These are phyloP conservation scores for Chaetodon trifasciatus DNA, from an alignment of 2,797 vertebrate species.

Conservation along the genomic window DNA sequence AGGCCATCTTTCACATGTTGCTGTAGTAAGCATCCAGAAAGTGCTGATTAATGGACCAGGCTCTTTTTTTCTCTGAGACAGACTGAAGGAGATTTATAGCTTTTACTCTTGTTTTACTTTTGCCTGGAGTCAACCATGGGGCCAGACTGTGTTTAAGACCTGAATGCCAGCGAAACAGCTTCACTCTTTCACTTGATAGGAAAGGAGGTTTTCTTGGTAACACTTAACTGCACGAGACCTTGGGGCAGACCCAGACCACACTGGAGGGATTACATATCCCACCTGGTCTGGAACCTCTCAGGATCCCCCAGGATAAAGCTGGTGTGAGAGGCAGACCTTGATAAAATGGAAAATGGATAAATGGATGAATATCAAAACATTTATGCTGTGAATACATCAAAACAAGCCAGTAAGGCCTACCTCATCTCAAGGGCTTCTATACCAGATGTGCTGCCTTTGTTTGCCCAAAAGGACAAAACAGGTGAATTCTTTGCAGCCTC, in stretches of 20 bases:
- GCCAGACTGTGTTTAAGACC: slow-evolving; percentile 1
- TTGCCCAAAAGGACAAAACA: background rate
- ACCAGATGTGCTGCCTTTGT: background rate
- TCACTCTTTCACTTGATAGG: slow-evolving; percentile 8
- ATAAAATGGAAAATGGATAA: background rate
- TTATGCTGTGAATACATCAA: background rate
- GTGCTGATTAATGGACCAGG: slow-evolving; percentile 20
- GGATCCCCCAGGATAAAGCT: slow-evolving; percentile 7
- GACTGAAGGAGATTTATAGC: slow-evolving; percentile 6
- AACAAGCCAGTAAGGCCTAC: background rate
- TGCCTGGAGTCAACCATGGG: background rate
- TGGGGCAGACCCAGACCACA: slow-evolving; percentile 18
- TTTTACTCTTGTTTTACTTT: slow-evolving; percentile 12
- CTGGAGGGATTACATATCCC: slow-evolving; percentile 4
- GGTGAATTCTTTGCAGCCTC: background rate
- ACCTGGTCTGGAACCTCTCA: slow-evolving; percentile 11
- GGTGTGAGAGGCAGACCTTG: background rate
- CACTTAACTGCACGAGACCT: slow-evolving; percentile 16
- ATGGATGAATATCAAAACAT: slow-evolving; percentile 11
- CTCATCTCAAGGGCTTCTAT: background rate
- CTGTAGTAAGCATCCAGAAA: slow-evolving; percentile 10
- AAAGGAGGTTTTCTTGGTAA: slow-evolving; percentile 3
- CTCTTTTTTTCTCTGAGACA: background rate
- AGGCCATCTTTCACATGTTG: slow-evolving; percentile 27
- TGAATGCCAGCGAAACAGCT: slow-evolving; percentile 27